Percentiles rank a stretch among this genome's conserved stretches.
These are phyloP conservation scores for Lepidostoma basale DNA, from an alignment of 1,140 invertebrate species.

Conservation along the genomic window DNA sequence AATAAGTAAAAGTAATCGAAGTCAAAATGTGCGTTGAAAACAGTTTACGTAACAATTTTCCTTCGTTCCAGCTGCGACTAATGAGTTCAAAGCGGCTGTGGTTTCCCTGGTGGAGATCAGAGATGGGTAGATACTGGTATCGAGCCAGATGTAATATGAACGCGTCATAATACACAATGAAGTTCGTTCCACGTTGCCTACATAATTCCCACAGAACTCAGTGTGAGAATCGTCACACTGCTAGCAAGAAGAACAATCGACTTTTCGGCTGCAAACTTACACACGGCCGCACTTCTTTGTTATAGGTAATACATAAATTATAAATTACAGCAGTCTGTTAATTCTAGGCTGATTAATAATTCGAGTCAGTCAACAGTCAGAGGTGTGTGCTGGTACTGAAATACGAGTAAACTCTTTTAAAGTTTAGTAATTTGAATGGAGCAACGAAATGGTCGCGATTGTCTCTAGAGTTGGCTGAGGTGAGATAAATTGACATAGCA, in stretches of 20 bases:
- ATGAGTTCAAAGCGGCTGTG: too few relatives aligned
- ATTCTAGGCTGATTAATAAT: not conserved
- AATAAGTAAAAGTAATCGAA: too few relatives aligned
- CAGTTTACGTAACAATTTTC: too few relatives aligned
- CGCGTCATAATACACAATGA: constrained; percentile 12
- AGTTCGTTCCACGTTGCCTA: constrained; percentile 6
- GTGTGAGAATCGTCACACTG: constrained; percentile 38
- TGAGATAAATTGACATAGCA: not conserved
- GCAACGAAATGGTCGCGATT: constrained; percentile 4
- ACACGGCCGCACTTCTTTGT: constrained; percentile 27
- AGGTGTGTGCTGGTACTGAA: too few relatives aligned
- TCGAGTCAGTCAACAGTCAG: not conserved
- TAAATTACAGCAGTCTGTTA: not conserved
- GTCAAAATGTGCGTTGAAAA: too few relatives aligned
- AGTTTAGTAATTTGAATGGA: constrained; percentile 10
- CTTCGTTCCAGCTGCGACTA: too few relatives aligned
- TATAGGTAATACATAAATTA: too few relatives aligned
- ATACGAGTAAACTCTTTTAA: too few relatives aligned
- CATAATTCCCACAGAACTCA: constrained; percentile 34
- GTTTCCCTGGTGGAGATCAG: constrained; percentile 7
- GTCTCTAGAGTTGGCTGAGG: not conserved
- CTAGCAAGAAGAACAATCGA: constrained; percentile 29
- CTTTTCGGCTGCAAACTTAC: constrained; percentile 30
- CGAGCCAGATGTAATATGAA: not conserved
- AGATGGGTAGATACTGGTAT: too few relatives aligned